Evolutionary conservation across 1,140 invertebrate genomes (phyloP), one percentile per base, ranked within the genome.

Genomic region (Ladona fulva): DNA sequence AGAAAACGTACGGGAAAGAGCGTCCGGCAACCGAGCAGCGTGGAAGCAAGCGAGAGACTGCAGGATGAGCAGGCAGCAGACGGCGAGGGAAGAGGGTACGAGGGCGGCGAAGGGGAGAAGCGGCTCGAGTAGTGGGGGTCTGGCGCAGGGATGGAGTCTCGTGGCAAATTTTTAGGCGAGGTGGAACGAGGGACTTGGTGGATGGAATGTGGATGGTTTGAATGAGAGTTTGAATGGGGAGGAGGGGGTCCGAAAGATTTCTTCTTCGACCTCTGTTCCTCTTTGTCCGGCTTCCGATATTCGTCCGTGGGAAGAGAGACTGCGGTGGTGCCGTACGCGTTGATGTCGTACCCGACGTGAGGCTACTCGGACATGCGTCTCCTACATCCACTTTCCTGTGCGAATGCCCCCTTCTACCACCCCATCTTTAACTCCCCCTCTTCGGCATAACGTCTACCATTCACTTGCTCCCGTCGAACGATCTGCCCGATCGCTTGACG

Each of bases 171-270:
- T 66, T 66, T 19, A 66, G 52, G 52, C 52, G n/a, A 52, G 19
- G 44, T 52, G 44, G 44, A 19, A n/a, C 19, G 44, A 19, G 44
- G 44, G n/a, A 19, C 52, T 3, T 6, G 52, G 52, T 6, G 29
- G n/a, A 66, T 6, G 52, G 52, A 66, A 66, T 66, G 52, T 66
- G 52, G 52, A 66, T 19, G 3, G 3, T 66, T 66, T 12, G 52
- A 66, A 66, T 66, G 52, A 66, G 52, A 66, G 52, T 66, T 66
- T 22, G 52, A 66, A 66, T 37, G 29, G 52, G 52, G 52, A 66
- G 52, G 12, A 12, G n/a, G n/a, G n/a, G n/a, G n/a, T n/a, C n/a
- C n/a, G 52, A 66, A 37, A 22, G 52, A 66, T 66, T 22, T 66
- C 52, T 19, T 52, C 44, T 19, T 52, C 44, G n/a, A 66, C 52